Evolutionary conservation across 1,140 invertebrate species (phyloP), one percentile per base, ranked within the genome.

Genomic region (Phocides pigmalion): DNA sequence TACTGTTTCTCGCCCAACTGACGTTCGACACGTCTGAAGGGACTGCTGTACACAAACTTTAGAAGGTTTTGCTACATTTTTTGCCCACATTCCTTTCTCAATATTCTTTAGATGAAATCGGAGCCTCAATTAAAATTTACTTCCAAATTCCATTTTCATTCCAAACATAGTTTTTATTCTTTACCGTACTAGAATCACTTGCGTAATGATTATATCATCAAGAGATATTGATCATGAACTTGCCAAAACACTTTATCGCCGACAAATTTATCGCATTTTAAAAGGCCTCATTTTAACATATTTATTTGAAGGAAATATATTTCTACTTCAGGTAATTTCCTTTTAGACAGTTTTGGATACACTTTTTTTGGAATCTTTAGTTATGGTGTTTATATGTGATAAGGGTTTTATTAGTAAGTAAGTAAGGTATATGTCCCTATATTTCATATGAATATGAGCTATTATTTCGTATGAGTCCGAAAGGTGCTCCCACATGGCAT

Each of bases 221-320:
- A 46, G 16, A 59, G 54, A 59, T 46, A 59, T 17, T 59, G 41
- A 59, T 59, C 54, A 17, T 59, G 54, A 59, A 59, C 54, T 59
- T 59, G 54, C 22, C 22, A 22, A 59, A 46, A 59, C 41, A 28
- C 54, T 59, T 58, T 58, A 59, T 59, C 54, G 16, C 3, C 35
- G 44, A 15, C 41, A 41, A 59, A 32, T 46, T 46, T 46, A 59
- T 59, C 41, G 54, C 28, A 11, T 32, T 11, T 28, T 28, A 8
- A 32, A 32, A 32, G 9, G 28, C 3, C 28, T 32, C 2, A 11
- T 1, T 32, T 0, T 11, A 11, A 11, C 5, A 4, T n/a, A 8
- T 32, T 11, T 32, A 1, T 32, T 11, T 32, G 9, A 32, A 32
- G 2, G 5, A 4, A 28, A 8, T 4, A 8, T 8, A 8, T 28